phyloP scores from a whole-genome alignment of 2,113 vertebrate genomes.

The Pseudolaguvia tuberculata region DNA sequence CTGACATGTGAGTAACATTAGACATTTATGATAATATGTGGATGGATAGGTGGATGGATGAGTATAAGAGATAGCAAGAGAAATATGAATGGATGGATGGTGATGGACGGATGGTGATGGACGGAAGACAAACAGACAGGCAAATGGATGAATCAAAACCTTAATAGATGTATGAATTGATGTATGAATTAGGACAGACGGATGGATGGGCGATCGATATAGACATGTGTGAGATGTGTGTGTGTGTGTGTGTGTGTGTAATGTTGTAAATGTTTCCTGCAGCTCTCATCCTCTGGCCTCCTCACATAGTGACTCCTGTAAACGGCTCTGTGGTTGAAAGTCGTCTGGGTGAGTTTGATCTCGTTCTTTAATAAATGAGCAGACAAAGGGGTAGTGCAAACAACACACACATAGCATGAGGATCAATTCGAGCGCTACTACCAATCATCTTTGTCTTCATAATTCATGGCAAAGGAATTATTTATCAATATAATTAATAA shows the following conservation, averaged over 20 bases:
- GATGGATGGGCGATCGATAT: no score
- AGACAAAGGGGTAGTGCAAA: background rate
- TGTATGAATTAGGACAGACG: background rate
- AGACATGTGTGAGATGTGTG: no score
- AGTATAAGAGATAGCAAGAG: no score
- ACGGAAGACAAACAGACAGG: no score
- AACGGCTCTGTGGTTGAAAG: constrained; percentile 57
- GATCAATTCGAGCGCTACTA: background rate
- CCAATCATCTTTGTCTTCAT: background rate
- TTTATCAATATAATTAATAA: no score
- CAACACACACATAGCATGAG: background rate
- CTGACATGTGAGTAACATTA: constrained; percentile 16
- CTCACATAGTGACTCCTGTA: constrained; percentile 58
- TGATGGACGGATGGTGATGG: no score
- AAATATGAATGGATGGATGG: no score
- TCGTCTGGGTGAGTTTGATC: constrained; percentile 54
- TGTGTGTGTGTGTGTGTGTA: background rate
- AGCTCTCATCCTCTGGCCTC: constrained; percentile 35
- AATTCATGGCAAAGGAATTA: no score
- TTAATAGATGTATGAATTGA: background rate
- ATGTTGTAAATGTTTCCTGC: constrained; percentile 7
- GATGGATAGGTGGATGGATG: no score
- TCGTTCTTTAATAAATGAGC: background rate
- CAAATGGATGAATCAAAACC: background rate
- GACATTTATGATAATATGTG: background rate